These are phyloP conservation scores for Thryonomys swinderianus DNA, from an alignment of 2,113 vertebrate species.

Conservation along the genomic window DNA sequence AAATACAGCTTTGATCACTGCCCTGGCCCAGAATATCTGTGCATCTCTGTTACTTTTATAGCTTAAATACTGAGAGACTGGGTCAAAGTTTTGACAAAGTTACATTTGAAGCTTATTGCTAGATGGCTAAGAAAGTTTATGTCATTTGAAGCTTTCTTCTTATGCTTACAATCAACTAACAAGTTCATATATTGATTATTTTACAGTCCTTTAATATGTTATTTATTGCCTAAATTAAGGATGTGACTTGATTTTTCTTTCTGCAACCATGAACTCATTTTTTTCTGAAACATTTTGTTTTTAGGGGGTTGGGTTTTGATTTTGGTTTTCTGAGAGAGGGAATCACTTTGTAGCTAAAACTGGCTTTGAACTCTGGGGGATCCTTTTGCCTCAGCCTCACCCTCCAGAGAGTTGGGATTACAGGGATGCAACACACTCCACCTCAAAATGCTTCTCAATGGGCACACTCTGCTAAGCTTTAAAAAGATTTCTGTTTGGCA, in stretches of 20 bases:
- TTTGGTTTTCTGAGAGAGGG: too few species aligned
- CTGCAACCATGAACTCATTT: background rate
- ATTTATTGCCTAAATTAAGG: background rate
- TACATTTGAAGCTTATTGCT: background rate
- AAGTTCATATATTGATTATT: background rate
- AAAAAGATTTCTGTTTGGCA: background rate
- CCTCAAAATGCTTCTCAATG: background rate
- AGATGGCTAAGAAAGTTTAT: background rate
- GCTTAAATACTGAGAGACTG: background rate
- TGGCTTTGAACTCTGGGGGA: too few species aligned
- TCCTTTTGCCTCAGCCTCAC: too few species aligned
- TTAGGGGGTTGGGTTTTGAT: too few species aligned
- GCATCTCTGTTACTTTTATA: conserved; percentile 49
- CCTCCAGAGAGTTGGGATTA: too few species aligned
- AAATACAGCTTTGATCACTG: background rate
- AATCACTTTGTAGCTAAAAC: too few species aligned
- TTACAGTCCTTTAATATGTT: background rate
- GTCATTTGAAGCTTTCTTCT: background rate
- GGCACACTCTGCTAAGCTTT: background rate
- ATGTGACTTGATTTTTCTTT: background rate
- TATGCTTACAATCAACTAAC: background rate
- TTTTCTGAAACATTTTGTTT: too few species aligned
- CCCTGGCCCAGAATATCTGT: background rate
- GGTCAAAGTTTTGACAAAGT: background rate
- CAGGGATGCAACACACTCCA: too few species aligned